Evolutionary conservation across 2,888 invertebrate genomes (phyloP), one percentile per base, ranked within the genome.

Genomic region (Pristionchus fissidentatus): DNA sequence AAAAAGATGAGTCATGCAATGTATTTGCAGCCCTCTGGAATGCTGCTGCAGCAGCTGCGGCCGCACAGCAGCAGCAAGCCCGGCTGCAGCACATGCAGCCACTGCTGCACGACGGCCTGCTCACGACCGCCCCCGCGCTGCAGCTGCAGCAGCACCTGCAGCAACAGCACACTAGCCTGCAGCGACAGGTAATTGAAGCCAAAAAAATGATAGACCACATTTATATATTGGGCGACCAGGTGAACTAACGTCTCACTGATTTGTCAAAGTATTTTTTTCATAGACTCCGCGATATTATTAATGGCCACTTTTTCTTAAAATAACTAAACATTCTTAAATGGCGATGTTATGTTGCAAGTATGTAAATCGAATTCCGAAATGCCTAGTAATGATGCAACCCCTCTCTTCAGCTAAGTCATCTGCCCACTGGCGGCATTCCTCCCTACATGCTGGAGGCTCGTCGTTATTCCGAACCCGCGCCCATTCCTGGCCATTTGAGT

Each of bases 401-500:
- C 35, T n/a, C 19, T 26, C 46, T 7, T 19, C 77, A 10, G 5
- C 52, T 43, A 22, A 52, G 43, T 49, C 38, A 3, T 29, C 29
- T 26, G 35, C 49, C 81, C 15, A 73, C 77, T 41, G 84, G 78
- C 55, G 52, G 49, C 26, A 77, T 70, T 49, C 78, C 84, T 26
- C 77, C 85, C 19, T 85, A 86, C 55, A 84, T 86, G 22, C 84
- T 86, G 32, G 85, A 85, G 49, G 46, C 86, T 0, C 86, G 87
- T 8, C 83, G 87, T 7, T 85, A 85, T 70, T 87, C 87, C 15
- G 87, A 87, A n/a, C 87, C 87, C 19, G 83, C 85, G 32, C 84
- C 87, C 19, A 80, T 85, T 13, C 82, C 85, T 13, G 81, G 86
- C 19, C 85, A 86, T 82, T 60, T 86, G 19, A 52, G 78, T 2